phyloP scores from a whole-genome alignment of 1,140 invertebrate genomes.

The Trypoxylus dichotomus region DNA sequence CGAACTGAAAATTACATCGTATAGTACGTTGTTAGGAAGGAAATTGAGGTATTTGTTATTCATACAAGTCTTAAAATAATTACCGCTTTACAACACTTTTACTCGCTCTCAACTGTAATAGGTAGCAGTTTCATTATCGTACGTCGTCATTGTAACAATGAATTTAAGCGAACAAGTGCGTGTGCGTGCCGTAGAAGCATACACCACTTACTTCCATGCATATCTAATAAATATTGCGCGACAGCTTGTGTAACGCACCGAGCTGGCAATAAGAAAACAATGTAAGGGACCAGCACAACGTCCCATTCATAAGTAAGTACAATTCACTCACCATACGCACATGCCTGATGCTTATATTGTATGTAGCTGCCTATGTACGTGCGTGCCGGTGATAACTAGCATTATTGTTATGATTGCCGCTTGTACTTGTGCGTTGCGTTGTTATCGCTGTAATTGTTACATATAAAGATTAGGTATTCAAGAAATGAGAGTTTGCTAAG shows the following conservation, averaged over 20 bases:
- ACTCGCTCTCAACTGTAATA: background rate
- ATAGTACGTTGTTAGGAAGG: background rate
- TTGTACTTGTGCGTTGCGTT: background rate
- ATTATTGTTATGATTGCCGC: background rate
- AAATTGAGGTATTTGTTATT: background rate
- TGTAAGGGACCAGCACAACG: background rate
- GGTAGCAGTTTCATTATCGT: slow-evolving; percentile 4
- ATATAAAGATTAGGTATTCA: background rate
- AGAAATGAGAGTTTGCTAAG: background rate
- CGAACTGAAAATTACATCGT: background rate
- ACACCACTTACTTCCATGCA: slow-evolving; percentile 4
- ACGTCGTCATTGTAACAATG: background rate
- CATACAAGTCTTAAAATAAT: background rate
- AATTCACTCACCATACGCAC: slow-evolving; percentile 8
- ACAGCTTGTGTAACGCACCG: background rate
- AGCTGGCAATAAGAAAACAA: slow-evolving; percentile 17
- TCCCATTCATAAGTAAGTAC: slow-evolving; percentile 19
- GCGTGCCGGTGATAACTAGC: background rate
- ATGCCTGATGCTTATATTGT: background rate
- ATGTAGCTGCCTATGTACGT: background rate
- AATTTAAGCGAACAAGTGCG: background rate
- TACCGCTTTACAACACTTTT: slow-evolving; percentile 5
- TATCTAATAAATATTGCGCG: slow-evolving; percentile 17
- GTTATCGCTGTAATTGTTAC: slow-evolving; percentile 9
- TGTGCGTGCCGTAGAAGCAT: background rate